Percentiles rank a stretch among this genome's conserved stretches.
phyloP scores from a whole-genome alignment of 2,888 invertebrate species.

The Dasysyrphus albostriatus region DNA sequence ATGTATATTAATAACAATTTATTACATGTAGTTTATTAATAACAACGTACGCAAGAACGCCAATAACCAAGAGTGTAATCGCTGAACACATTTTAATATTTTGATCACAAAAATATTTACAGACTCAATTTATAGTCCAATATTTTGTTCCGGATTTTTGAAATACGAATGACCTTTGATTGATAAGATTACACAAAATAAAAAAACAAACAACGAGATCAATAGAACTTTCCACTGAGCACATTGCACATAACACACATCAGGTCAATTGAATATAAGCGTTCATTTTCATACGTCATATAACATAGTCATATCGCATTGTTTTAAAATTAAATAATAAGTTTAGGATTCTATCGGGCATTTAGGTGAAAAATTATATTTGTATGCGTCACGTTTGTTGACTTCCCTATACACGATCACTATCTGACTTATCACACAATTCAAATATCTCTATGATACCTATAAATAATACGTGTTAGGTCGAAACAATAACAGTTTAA shows the following conservation, averaged over 20 bases:
- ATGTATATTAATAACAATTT: not conserved
- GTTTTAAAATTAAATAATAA: not conserved
- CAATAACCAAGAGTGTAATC: not conserved
- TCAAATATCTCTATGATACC: too few species aligned
- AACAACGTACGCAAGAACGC: not conserved
- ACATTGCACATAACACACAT: not conserved
- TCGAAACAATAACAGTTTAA: too few species aligned
- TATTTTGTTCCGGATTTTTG: not conserved
- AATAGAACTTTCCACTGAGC: not conserved
- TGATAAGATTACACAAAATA: not conserved
- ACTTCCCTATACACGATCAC: too few species aligned
- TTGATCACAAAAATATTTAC: not conserved
- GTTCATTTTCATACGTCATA: not conserved
- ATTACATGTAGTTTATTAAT: not conserved
- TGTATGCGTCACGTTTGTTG: too few species aligned
- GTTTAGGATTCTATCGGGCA: not conserved
- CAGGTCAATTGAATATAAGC: not conserved
- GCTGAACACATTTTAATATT: conserved; percentile 15
- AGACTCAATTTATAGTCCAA: conserved; percentile 4
- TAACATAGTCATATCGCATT: too few species aligned
- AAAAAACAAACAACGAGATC: not conserved
- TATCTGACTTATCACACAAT: too few species aligned
- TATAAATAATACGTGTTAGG: too few species aligned
- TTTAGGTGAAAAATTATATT: too few species aligned
- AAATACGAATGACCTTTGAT: conserved; percentile 81